Base-by-base conservation (phyloP, 2,113 vertebrate species). In the Sinocyclocheilus anophthalmus region DNA sequence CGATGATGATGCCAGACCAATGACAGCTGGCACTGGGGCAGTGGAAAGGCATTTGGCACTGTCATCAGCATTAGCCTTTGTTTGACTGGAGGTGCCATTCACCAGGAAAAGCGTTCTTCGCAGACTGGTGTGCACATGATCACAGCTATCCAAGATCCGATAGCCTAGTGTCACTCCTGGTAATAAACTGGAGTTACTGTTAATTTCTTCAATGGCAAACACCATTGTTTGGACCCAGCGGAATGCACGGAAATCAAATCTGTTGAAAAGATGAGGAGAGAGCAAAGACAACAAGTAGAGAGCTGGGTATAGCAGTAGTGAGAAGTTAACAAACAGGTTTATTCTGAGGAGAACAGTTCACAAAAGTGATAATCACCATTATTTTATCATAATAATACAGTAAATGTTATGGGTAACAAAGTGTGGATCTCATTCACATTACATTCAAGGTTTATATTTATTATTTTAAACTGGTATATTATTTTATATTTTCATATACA, bases 1-100 rank as follows among this genome's bases (percentile, higher is more conserved):
- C 5, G 94, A 92, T 16, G 94, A 95, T 0, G 94, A 95, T 63
- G 94, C 94, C 16, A 94, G 91, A 9, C 94, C 94, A 0, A 95
- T 93, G 22, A 95, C 89, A 86, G 90, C 94, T 67, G 93, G 55
- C 3, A 95, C 91, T n/a, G 94, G 93, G 61, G 90, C 90, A 79
- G 85, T 90, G 65, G 85, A 75, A 8, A 92, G 33, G 89, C 94
- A 95, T 2, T 16, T 65, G 9, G 67, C 57, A 20, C 24, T 72
- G 2, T 3, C 48, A 33, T 10, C 39, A 45, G 39, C n/a, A 24
- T 14, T n/a, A 55, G 18, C 6, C 48, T 76, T 37, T 33, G 26
- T 76, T 33, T 86, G 48, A 84, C 30, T 5, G 9, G 45, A 84
- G 5, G 89, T 86, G 50, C 81, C 81, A 70, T 90, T 92, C 22